Evolutionary conservation across 2,888 invertebrate species (phyloP), one percentile per base, ranked within the genome.

Genomic region (Clanis bilineata): DNA sequence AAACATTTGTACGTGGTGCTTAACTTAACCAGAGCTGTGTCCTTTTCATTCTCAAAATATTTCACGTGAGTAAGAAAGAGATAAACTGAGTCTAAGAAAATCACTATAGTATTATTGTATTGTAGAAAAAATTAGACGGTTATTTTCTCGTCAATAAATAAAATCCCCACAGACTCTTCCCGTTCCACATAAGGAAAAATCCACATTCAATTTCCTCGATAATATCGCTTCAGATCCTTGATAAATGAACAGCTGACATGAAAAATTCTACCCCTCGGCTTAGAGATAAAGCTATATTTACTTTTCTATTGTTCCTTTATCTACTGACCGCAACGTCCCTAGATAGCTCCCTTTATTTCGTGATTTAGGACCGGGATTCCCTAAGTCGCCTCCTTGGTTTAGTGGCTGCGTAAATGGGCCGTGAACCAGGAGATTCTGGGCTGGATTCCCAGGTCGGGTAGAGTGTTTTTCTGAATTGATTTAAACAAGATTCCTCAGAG

Each of bases 201-300:
- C n/a, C 36, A 9, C 36, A 32, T 44, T 47, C 44, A 47, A 56
- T 56, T 56, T 56, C n/a, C 38, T 23, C 10, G 25, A 23, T 23
- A 10, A 41, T 23, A 38, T 12, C 23, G 9, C 36, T 10, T 18
- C 23, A 18, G 38, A 0, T 38, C 38, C 38, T 22, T 55, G 56
- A 56, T 56, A 56, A 41, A 39, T 22, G n/a, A 9, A 23, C 25
- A 56, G 39, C 36, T 56, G 39, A 56, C 39, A 51, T 41, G 18
- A 51, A 28, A 28, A 51, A 51, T 32, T 51, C 9, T 51, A 32
- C 18, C 28, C 51, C 18, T 10, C 32, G 51, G 32, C 4, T 32
- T 18, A 15, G 10, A 18, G 32, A 51, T 51, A 32, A 51, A 21
- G 10, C 3, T 28, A 18, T 18, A 51, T 51, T 51, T 18, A 32